These are phyloP conservation scores for Camelus bactrianus DNA, from an alignment of 2,113 vertebrate species.

Conservation along the genomic window DNA sequence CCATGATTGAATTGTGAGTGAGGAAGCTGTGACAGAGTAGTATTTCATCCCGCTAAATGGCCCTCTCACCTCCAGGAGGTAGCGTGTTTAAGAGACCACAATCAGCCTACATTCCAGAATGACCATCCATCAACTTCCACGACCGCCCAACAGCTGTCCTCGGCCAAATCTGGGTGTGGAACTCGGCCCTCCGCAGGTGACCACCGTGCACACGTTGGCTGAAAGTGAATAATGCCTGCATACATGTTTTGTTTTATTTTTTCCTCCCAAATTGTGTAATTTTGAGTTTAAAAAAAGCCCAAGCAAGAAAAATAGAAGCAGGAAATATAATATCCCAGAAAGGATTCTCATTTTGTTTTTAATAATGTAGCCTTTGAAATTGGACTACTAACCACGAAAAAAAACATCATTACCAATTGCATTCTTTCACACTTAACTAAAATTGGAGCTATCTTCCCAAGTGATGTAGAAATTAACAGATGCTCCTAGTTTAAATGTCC, in stretches of 20 bases:
- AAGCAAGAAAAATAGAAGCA: neutral
- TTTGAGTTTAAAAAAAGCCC: neutral
- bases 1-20: constrained; percentile 55
- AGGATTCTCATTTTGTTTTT: neutral
- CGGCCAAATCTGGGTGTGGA: neutral
- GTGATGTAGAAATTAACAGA: constrained; percentile 9
- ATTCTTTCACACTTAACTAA: constrained; percentile 30
- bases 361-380: neutral
- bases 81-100: neutral
- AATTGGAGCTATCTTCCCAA: neutral
- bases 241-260: neutral
- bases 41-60: constrained; percentile 76
- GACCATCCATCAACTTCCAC: neutral
- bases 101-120: neutral
- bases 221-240: too few relatives aligned
- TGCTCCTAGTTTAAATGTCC: neutral
- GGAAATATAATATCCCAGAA: neutral
- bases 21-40: constrained; percentile 55
- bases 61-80: constrained; percentile 39
- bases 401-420: neutral
- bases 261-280: neutral
- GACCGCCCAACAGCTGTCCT: neutral
- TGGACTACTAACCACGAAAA: neutral
- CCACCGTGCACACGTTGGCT: neutral
- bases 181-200: neutral